Evolutionary conservation across 1,140 invertebrate species (phyloP).

Genomic region (Helicoverpa zea): DNA sequence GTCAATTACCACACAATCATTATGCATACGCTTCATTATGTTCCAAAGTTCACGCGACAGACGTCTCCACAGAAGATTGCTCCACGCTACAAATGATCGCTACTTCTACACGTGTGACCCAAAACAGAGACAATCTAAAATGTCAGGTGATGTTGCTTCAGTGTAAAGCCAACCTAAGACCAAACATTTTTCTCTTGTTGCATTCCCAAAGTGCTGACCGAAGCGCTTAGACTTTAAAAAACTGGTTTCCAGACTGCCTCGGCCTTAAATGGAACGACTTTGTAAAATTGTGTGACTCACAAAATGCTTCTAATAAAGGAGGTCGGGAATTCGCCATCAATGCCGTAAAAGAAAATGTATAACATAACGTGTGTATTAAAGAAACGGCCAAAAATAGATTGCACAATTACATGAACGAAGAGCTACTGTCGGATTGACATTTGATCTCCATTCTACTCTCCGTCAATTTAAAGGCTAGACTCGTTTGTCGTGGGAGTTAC

Average conservation of each 20-base stretch:
- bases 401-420: slow-evolving; percentile 24
- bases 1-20: too few species aligned
- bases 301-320: slow-evolving; percentile 39
- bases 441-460: slow-evolving; percentile 28
- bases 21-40: too few species aligned
- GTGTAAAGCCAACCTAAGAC: slow-evolving; percentile 6
- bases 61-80: too few species aligned
- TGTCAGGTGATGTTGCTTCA: too few species aligned
- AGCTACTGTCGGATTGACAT: slow-evolving; percentile 30
- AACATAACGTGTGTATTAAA: neutral
- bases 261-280: slow-evolving; percentile 45
- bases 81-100: too few species aligned
- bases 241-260: slow-evolving; percentile 66
- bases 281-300: slow-evolving; percentile 49
- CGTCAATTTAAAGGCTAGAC: slow-evolving; percentile 24
- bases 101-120: too few species aligned
- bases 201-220: slow-evolving; percentile 75
- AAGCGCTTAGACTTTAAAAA: slow-evolving; percentile 63
- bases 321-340: slow-evolving; percentile 7
- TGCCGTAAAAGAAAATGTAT: neutral
- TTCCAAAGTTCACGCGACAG: too few species aligned
- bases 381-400: slow-evolving; percentile 15
- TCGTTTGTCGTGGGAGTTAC: slow-evolving; percentile 36
- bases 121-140: too few species aligned
- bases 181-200: slow-evolving; percentile 70